Conservation (phyloP, 2,113 vertebrate species). For the Axis porcinus region DNA sequence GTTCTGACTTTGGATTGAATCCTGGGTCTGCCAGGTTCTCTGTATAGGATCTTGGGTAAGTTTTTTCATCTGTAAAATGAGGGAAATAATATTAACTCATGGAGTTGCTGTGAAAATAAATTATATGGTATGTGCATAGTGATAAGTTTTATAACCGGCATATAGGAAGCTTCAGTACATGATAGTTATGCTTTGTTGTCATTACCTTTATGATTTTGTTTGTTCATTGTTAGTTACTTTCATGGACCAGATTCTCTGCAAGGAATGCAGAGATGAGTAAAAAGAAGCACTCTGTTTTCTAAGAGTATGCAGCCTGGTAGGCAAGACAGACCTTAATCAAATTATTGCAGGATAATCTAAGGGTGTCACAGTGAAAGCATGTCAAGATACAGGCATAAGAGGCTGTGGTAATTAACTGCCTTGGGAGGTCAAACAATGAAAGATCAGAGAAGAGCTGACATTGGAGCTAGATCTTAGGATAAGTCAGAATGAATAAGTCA, state of each 20-base stretch:
- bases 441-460: background rate
- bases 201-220: conserved; percentile 6
- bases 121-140: background rate
- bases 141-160: conserved; percentile 18
- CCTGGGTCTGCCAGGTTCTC: background rate
- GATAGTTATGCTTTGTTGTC: conserved; percentile 27
- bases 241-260: background rate
- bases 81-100: background rate
- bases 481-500: background rate
- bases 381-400: conserved; percentile 11
- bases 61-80: conserved; percentile 19
- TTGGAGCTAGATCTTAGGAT: background rate
- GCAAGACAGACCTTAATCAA: conserved; percentile 24
- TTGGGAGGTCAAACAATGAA: background rate
- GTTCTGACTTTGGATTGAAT: conserved; percentile 8
- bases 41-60: background rate
- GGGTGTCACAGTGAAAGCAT: background rate
- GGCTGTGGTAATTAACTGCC: conserved; percentile 14
- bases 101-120: conserved; percentile 12
- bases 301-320: background rate
- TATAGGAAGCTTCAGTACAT: background rate
- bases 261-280: conserved; percentile 23
- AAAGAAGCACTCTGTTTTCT: conserved; percentile 5
- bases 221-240: conserved; percentile 30
- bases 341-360: background rate